Conservation (phyloP, 2,113 vertebrate genomes). For the Mesocricetus auratus region DNA sequence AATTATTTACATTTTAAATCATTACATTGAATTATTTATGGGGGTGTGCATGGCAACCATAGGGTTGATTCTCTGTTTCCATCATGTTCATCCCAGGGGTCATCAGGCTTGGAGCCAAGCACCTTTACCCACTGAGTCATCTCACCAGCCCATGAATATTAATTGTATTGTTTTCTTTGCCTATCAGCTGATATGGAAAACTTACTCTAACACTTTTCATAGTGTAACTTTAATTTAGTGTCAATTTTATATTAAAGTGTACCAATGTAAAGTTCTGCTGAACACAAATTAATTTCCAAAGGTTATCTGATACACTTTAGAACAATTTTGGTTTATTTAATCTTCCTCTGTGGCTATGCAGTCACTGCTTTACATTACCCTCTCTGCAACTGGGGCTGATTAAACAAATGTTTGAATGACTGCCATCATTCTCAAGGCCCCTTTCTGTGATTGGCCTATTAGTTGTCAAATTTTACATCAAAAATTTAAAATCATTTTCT, state of each 20-base stretch:
- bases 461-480: background rate
- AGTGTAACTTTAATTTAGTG: constrained; percentile 48
- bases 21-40: background rate
- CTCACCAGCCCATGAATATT: background rate
- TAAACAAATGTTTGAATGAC: background rate
- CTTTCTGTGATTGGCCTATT: background rate
- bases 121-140: background rate
- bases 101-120: background rate
- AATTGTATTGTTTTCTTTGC: background rate
- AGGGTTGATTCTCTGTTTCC: background rate
- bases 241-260: background rate
- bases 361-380: background rate
- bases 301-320: constrained; percentile 2
- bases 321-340: background rate
- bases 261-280: constrained; percentile 13
- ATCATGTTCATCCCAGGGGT: too few relatives aligned
- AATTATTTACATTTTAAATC: background rate
- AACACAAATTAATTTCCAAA: constrained; percentile 2
- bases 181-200: background rate
- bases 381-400: background rate
- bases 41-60: too few relatives aligned
- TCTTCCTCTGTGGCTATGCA: background rate
- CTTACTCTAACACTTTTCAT: background rate
- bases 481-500: constrained; percentile 6
- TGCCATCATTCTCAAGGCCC: background rate